Conservation (phyloP, 2,797 vertebrate genomes). For the Salarias fasciatus region DNA sequence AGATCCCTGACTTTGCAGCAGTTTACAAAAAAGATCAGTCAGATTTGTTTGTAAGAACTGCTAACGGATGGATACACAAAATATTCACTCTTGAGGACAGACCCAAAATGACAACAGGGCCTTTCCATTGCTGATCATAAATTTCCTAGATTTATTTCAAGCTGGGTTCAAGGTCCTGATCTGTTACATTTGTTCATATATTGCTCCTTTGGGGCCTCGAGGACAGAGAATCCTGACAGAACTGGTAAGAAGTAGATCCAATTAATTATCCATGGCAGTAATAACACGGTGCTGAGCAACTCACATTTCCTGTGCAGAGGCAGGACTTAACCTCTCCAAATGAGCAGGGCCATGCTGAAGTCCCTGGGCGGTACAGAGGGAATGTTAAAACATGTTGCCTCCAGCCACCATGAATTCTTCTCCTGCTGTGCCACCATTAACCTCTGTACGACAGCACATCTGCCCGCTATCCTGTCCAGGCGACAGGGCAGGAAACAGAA, state of each 20-base stretch:
- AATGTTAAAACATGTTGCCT: slow-evolving; percentile 1
- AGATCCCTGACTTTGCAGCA: too few relatives aligned
- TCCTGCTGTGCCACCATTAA: neutral
- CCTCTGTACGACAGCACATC: slow-evolving; percentile 17
- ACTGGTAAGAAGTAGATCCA: neutral
- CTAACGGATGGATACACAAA: too few relatives aligned
- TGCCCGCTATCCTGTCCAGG: slow-evolving; percentile 20
- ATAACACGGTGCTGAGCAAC: neutral
- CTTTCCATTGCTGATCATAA: neutral
- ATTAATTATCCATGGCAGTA: neutral
- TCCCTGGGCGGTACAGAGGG: neutral
- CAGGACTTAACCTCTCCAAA: slow-evolving; percentile 8
- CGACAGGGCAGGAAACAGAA: slow-evolving; percentile 11
- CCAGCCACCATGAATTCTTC: slow-evolving; percentile 3
- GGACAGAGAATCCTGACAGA: neutral
- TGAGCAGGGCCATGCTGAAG: neutral
- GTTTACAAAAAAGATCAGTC: too few relatives aligned
- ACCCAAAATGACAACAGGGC: neutral
- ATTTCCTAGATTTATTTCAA: neutral
- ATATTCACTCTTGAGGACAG: neutral
- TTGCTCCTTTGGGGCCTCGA: neutral
- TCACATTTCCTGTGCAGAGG: slow-evolving; percentile 8
- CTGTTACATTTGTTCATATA: fast-evolving
- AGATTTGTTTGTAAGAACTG: too few relatives aligned
- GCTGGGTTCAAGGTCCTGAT: neutral